Conservation (phyloP, 2,888 invertebrate species). For the Dicyrtomina minuta region DNA sequence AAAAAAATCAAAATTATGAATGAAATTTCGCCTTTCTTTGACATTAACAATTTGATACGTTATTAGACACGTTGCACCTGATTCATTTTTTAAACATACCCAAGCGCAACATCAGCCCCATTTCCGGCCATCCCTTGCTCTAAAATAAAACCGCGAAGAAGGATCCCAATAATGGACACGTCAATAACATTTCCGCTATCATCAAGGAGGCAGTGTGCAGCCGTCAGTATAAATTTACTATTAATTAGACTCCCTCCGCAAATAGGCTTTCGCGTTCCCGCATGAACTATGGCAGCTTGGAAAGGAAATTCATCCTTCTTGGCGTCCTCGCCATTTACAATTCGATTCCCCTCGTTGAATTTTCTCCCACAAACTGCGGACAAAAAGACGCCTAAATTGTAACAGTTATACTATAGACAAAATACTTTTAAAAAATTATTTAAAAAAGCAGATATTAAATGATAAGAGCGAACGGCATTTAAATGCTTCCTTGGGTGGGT, state of each 20-base stretch:
- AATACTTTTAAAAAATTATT: not conserved
- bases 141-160: not conserved
- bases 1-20: too few relatives aligned
- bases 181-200: not conserved
- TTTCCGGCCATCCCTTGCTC: too few relatives aligned
- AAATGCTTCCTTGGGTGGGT: too few relatives aligned
- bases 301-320: slow-evolving; percentile 14
- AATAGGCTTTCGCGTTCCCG: slow-evolving; percentile 8
- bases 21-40: too few relatives aligned
- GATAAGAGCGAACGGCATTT: too few relatives aligned
- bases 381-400: not conserved
- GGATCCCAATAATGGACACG: not conserved
- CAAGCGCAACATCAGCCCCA: not conserved
- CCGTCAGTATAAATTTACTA: not conserved
- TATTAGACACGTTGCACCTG: too few relatives aligned
- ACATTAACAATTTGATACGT: not conserved
- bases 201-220: not conserved
- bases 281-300: slow-evolving; percentile 11
- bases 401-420: not conserved
- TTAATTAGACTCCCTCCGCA: slow-evolving; percentile 18
- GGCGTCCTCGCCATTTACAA: slow-evolving; percentile 1
- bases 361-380: not conserved
- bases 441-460: not conserved
- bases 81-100: too few relatives aligned
- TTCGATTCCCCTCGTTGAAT: not conserved